Conservation (phyloP, 1,140 invertebrate genomes). For the Ptiloglossa arizonensis region DNA sequence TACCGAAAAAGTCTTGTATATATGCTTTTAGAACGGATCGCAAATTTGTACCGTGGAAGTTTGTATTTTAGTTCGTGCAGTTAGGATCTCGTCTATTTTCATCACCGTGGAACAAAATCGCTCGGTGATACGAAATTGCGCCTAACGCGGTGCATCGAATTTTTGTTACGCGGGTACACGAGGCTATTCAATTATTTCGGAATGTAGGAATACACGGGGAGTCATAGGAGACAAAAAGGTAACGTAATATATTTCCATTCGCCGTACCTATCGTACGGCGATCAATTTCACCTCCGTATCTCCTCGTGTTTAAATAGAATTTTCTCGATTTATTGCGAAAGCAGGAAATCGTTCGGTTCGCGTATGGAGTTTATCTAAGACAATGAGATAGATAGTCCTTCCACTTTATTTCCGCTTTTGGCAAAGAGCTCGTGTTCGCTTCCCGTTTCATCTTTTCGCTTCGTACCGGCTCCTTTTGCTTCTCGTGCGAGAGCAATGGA, state of each 20-base stretch:
- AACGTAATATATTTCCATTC: background rate
- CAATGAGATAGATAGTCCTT: slow-evolving; percentile 2
- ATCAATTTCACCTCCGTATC: background rate
- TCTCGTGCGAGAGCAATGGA: background rate
- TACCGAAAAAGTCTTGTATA: too few relatives aligned
- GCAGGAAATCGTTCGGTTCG: background rate
- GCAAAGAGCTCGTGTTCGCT: background rate
- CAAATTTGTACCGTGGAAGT: background rate
- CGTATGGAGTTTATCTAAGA: background rate
- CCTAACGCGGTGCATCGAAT: background rate
- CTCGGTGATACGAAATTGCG: background rate
- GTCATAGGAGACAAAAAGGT: too few relatives aligned
- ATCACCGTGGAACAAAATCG: background rate
- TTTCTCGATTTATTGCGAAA: slow-evolving; percentile 8
- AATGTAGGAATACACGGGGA: too few relatives aligned
- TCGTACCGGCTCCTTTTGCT: background rate
- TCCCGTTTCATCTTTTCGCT: background rate
- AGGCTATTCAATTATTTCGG: background rate
- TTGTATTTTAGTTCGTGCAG: background rate
- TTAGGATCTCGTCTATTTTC: too few relatives aligned
- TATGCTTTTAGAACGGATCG: background rate
- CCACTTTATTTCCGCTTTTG: slow-evolving; percentile 20
- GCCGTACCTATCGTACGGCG: background rate
- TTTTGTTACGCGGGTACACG: background rate
- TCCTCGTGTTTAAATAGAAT: background rate